Percentiles rank a stretch among this genome's conserved stretches.
These are phyloP conservation scores for Pelusios castaneus DNA, from an alignment of 2,113 vertebrate species.

Conservation along the genomic window DNA sequence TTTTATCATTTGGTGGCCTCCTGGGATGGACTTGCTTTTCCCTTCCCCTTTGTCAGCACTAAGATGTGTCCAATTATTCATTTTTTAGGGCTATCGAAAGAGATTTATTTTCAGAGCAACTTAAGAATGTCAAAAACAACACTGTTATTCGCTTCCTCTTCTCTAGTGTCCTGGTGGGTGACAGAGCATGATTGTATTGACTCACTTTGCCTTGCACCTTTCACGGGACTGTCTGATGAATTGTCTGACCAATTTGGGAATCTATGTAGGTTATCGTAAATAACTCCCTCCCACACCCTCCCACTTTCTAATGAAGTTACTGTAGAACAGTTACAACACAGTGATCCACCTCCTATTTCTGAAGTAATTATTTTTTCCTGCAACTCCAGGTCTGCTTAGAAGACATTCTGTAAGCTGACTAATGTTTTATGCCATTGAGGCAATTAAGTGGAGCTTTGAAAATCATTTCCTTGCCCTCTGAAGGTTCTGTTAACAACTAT, in stretches of 20 bases:
- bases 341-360: constrained; percentile 41
- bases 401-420: background rate
- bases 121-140: constrained; percentile 72
- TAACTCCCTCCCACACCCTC: constrained; percentile 65
- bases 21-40: background rate
- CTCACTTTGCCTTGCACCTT: constrained; percentile 56
- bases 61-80: constrained; percentile 72
- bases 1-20: constrained; percentile 7
- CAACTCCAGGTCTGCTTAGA: background rate
- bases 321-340: constrained; percentile 20
- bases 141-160: constrained; percentile 64
- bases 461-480: background rate
- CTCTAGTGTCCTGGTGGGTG: too few species aligned
- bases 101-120: constrained; percentile 75
- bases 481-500: constrained; percentile 16
- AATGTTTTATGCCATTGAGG: background rate
- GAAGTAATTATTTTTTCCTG: constrained; percentile 14
- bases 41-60: constrained; percentile 47
- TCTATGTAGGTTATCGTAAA: constrained; percentile 65
- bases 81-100: constrained; percentile 61
- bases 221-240: constrained; percentile 69
- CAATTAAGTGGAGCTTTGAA: constrained; percentile 20
- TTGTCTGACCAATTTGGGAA: constrained; percentile 42
- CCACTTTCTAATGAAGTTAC: constrained; percentile 55
- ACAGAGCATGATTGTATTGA: background rate